Percentiles rank a stretch among this genome's conserved stretches.
Conservation (phyloP, 2,113 vertebrate species). For the Chaetorhynchus papuensis region DNA sequence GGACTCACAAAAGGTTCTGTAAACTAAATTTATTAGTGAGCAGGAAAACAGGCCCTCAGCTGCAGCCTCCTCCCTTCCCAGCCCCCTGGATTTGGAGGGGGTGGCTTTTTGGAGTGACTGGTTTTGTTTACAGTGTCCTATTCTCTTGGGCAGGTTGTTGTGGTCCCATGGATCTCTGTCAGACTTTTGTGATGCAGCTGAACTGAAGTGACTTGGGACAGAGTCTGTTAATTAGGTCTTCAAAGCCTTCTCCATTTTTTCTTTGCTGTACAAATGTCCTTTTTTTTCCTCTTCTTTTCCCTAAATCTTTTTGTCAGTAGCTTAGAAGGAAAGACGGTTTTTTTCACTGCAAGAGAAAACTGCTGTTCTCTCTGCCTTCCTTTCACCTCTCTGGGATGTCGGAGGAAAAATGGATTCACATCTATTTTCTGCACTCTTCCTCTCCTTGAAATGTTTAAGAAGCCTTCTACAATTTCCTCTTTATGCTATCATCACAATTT, state of each 20-base stretch:
- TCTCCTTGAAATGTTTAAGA: background rate
- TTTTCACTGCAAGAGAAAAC: background rate
- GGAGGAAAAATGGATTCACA: background rate
- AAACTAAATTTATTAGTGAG: conserved; percentile 62
- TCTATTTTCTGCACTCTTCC: background rate
- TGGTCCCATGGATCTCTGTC: background rate
- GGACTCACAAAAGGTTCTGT: conserved; percentile 43
- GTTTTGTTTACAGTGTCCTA: background rate
- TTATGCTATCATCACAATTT: background rate
- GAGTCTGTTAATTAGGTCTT: conserved; percentile 28
- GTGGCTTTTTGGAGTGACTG: background rate
- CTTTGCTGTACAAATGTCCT: background rate
- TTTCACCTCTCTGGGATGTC: background rate
- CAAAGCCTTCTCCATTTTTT: background rate
- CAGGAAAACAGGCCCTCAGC: background rate
- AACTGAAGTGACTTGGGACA: background rate
- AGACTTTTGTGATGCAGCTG: conserved; percentile 14
- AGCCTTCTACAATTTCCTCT: background rate
- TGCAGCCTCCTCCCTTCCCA: background rate
- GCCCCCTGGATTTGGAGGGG: background rate
- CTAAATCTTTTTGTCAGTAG: background rate
- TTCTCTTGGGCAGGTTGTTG: background rate
- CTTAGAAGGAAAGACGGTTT: background rate
- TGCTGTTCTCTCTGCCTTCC: background rate
- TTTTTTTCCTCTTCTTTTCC: background rate